These are phyloP conservation scores for Antedon mediterranea DNA, from an alignment of 53 echinoderm and acorn worm species.

Conservation along the genomic window DNA sequence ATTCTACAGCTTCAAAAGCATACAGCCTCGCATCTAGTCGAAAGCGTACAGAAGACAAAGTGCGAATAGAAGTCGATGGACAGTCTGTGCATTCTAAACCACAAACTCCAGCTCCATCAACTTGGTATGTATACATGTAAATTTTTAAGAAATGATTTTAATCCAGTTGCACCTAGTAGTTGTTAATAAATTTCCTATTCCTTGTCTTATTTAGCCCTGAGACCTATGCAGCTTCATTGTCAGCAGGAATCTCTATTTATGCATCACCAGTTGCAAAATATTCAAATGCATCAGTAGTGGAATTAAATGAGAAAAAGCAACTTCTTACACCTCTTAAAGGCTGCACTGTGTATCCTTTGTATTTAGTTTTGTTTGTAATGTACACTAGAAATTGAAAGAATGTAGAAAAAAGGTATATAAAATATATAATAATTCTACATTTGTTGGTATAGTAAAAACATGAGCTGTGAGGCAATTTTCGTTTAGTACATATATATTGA, in stretches of 20 bases:
- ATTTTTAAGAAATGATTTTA: too few relatives aligned
- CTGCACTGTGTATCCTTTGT: slow-evolving; percentile 98
- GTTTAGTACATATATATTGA: too few relatives aligned
- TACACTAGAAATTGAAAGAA: too few relatives aligned
- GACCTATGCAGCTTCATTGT: neutral
- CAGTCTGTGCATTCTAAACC: neutral
- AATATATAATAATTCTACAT: too few relatives aligned
- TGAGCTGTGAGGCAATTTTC: too few relatives aligned
- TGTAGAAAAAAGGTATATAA: too few relatives aligned
- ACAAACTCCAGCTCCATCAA: neutral
- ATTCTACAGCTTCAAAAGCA: neutral
- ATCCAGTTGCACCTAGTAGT: too few relatives aligned
- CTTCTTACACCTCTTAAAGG: slow-evolving; percentile 47
- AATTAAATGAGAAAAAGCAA: slow-evolving; percentile 5
- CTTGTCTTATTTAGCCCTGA: neutral
- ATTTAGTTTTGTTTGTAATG: too few relatives aligned
- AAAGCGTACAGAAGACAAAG: neutral
- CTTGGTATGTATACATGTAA: neutral
- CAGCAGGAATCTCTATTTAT: neutral
- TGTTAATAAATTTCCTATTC: too few relatives aligned
- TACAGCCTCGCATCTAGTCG: neutral
- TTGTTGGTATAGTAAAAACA: too few relatives aligned
- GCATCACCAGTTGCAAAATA: slow-evolving; percentile 1
- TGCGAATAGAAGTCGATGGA: slow-evolving; percentile 44
- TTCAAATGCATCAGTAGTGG: neutral